These are phyloP conservation scores for Anarrhichthys ocellatus DNA, from an alignment of 2,113 vertebrate genomes.

Conservation along the genomic window DNA sequence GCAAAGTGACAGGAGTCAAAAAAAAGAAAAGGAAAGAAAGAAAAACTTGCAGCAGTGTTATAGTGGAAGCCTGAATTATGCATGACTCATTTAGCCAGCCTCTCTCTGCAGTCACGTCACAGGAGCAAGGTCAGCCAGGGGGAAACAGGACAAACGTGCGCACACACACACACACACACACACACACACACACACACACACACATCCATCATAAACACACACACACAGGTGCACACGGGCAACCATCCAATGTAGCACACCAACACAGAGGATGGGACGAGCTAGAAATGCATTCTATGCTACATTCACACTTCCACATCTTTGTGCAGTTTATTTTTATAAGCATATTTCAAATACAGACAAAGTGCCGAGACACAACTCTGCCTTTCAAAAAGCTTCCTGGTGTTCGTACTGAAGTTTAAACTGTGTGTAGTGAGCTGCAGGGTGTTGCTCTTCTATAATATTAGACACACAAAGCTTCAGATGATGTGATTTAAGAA, in stretches of 20 bases:
- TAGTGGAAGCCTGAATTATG: conserved; percentile 56
- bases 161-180: conserved; percentile 10
- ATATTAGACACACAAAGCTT: background rate
- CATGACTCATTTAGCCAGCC: conserved; percentile 53
- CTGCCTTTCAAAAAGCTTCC: conserved; percentile 3
- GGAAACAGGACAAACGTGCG: conserved; percentile 41
- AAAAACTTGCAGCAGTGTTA: conserved; percentile 24
- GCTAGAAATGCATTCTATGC: background rate
- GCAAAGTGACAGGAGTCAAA: conserved; percentile 36
- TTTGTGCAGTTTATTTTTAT: conserved; percentile 11
- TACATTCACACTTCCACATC: background rate
- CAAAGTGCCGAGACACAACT: background rate
- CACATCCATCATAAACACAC: background rate
- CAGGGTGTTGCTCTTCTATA: background rate
- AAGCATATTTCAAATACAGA: background rate
- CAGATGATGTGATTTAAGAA: background rate
- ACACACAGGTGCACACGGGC: background rate
- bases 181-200: background rate
- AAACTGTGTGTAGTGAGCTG: background rate
- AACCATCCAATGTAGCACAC: no score
- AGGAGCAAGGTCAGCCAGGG: conserved; percentile 47
- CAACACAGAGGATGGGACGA: background rate
- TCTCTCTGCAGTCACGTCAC: conserved; percentile 43
- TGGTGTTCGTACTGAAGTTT: background rate
- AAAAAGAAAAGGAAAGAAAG: background rate